A percentile compares a stretch with the other conserved stretches of the same genome.
phyloP scores from a whole-genome alignment of 2,888 invertebrate genomes.

The Boloria euphrosyne region DNA sequence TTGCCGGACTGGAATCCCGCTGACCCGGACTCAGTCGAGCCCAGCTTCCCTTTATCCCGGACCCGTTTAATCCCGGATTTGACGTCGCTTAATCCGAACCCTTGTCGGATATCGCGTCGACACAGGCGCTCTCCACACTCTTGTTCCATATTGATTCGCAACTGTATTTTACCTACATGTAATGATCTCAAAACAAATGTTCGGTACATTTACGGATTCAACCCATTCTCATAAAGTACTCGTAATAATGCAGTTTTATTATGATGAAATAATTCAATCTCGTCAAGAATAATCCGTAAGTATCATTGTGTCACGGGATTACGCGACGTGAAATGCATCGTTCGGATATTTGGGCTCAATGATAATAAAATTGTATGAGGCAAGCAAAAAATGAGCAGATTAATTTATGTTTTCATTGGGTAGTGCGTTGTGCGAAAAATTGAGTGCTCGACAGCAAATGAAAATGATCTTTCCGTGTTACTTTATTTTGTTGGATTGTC shows the following conservation, averaged over 20 bases:
- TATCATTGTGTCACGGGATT: conserved; percentile 73
- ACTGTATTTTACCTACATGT: conserved; percentile 54
- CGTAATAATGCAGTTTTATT: conserved; percentile 57
- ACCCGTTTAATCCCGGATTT: conserved; percentile 80
- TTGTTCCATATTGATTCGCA: conserved; percentile 69
- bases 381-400: conserved; percentile 79
- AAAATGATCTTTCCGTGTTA: conserved; percentile 73
- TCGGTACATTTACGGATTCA: conserved; percentile 55
- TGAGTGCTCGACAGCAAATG: conserved; percentile 73
- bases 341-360: conserved; percentile 75
- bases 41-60: conserved; percentile 75
- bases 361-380: conserved; percentile 73
- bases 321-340: conserved; percentile 64
- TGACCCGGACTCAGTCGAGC: conserved; percentile 75
- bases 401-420: conserved; percentile 80
- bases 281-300: conserved; percentile 73
- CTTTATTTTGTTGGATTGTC: conserved; percentile 66
- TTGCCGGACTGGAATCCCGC: conserved; percentile 79
- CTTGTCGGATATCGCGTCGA: conserved; percentile 85
- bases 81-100: conserved; percentile 85
- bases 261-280: conserved; percentile 70
- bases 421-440: conserved; percentile 81
- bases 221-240: conserved; percentile 36
- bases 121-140: conserved; percentile 74
- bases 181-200: conserved; percentile 50